These are phyloP conservation scores for Agriopis marginaria DNA, from an alignment of 2,888 invertebrate genomes.

Conservation along the genomic window DNA sequence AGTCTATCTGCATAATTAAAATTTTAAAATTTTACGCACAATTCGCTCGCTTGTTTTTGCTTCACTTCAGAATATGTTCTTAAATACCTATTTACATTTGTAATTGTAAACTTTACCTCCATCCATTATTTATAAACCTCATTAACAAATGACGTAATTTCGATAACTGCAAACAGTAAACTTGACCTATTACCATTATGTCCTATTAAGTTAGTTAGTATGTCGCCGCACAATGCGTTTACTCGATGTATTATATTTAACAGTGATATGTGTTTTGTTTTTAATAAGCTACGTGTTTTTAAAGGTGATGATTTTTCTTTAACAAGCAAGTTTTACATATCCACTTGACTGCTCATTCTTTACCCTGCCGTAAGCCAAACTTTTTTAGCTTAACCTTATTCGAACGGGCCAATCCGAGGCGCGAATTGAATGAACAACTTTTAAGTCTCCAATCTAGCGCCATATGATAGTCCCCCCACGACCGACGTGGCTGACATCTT, in stretches of 20 bases:
- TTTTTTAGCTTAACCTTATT: no score
- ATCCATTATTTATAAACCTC: conserved; percentile 10
- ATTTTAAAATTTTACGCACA: no score
- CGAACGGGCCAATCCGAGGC: no score
- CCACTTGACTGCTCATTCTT: no score
- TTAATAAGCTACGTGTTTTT: conserved; percentile 18
- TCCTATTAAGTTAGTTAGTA: conserved; percentile 3
- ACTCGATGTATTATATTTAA: conserved; percentile 22
- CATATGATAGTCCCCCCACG: no score
- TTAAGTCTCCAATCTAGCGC: no score
- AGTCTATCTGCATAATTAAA: no score
- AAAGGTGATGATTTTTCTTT: conserved; percentile 15
- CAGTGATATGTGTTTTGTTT: conserved; percentile 19
- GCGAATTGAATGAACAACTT: no score
- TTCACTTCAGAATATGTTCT: background rate
- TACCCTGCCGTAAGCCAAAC: no score
- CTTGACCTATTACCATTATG: conserved; percentile 1
- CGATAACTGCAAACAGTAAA: conserved; percentile 13
- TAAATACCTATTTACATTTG: background rate
- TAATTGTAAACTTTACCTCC: conserved; percentile 9
- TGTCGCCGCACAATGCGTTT: conserved; percentile 22
- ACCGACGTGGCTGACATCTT: no score
- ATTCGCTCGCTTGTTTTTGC: background rate
- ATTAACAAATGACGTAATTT: conserved; percentile 46
- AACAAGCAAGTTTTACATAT: no score